Evolutionary conservation across 1,140 invertebrate species (phyloP).

Genomic region (Dryas iulia): DNA sequence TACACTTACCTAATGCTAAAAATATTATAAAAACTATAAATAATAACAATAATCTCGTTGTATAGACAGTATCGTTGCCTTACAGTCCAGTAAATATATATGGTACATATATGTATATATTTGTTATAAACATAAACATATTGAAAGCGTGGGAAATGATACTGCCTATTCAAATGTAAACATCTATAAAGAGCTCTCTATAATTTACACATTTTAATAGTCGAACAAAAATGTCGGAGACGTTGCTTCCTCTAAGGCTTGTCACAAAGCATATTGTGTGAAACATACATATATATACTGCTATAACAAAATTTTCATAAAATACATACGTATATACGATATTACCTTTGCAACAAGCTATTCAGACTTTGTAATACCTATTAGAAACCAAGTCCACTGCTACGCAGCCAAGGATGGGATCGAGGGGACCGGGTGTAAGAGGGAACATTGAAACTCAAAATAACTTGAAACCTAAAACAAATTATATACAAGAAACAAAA

Average conservation of each 20-base stretch:
- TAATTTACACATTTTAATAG: constrained; percentile 66
- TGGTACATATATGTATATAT: constrained; percentile 20
- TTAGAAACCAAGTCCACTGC: constrained; percentile 78
- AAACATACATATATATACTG: constrained; percentile 40
- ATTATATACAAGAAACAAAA: background rate
- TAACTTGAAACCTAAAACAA: constrained; percentile 6
- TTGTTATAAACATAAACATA: constrained; percentile 20
- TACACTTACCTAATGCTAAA: constrained; percentile 76
- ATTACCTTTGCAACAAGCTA: constrained; percentile 77
- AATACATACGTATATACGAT: constrained; percentile 51
- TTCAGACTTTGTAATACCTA: constrained; percentile 60
- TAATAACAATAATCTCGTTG: constrained; percentile 47
- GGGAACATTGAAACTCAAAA: constrained; percentile 3
- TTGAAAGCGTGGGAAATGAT: constrained; percentile 46
- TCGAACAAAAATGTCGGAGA: constrained; percentile 45
- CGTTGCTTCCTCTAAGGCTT: constrained; percentile 51
- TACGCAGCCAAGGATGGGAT: constrained; percentile 62
- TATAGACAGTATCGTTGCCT: constrained; percentile 70
- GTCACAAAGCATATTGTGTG: constrained; percentile 63
- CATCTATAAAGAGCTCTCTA: constrained; percentile 73
- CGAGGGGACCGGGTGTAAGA: background rate
- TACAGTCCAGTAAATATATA: background rate
- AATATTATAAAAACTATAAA: constrained; percentile 68
- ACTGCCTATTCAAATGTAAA: constrained; percentile 70
- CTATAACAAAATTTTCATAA: constrained; percentile 48